phyloP scores from a whole-genome alignment of 2,113 vertebrate genomes.

The Megaleporinus macrocephalus region DNA sequence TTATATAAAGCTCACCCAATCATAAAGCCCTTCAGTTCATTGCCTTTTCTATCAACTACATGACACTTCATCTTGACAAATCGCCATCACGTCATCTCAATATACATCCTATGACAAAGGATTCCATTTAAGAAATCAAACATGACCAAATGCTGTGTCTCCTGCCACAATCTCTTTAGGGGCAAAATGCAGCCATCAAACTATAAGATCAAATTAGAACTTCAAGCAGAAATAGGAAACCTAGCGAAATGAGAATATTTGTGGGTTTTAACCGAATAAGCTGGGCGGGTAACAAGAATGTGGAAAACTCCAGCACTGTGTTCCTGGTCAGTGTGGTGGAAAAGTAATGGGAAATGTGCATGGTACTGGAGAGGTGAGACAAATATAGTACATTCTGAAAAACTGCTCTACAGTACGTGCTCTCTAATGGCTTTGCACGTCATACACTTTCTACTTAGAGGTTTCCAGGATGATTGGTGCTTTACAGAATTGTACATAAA shows the following conservation, averaged over 20 bases:
- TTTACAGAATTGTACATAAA: background rate
- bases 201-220: constrained; percentile 58
- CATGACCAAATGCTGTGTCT: constrained; percentile 54
- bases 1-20: constrained; percentile 63
- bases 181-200: constrained; percentile 50
- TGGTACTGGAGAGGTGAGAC: constrained; percentile 9
- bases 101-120: constrained; percentile 34
- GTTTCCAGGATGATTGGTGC: background rate
- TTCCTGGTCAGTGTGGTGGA: constrained; percentile 36
- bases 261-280: constrained; percentile 56
- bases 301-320: constrained; percentile 50
- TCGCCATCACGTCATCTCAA: constrained; percentile 49
- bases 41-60: constrained; percentile 44
- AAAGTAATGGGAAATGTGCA: constrained; percentile 43
- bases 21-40: constrained; percentile 65
- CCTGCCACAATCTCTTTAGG: constrained; percentile 41
- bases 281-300: constrained; percentile 58
- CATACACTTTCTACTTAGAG: background rate
- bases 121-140: constrained; percentile 56
- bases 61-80: constrained; percentile 51
- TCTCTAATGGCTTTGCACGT: background rate
- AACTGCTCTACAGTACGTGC: constrained; percentile 21
- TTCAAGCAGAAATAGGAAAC: constrained; percentile 37
- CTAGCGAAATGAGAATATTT: constrained; percentile 54
- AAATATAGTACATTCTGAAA: constrained; percentile 33